Evolutionary conservation across 2,797 vertebrate species (phyloP), one percentile per base, ranked within the genome.

Genomic region (Paramormyrops hopkinsi): DNA sequence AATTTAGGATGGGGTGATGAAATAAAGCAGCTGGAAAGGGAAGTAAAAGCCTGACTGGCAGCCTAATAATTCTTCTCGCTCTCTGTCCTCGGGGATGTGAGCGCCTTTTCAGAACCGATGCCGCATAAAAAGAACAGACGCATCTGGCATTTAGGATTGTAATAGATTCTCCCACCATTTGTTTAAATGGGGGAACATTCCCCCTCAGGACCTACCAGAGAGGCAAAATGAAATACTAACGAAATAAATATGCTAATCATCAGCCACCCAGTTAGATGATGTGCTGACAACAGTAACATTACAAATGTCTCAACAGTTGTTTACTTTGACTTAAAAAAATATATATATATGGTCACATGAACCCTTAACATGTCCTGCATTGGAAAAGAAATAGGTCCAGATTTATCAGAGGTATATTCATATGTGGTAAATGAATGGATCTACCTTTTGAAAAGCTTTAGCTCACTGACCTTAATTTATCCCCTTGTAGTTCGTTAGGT

Each of bases 161-260:
- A 86, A 84, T 88, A 86, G 33, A 88, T 88, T 51, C 82, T 37
- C 76, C 25, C 65, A 33, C 53, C 51, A 48, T 90, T 62, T 88
- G 51, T 90, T 76, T 19, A 88, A 79, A 69, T 82, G 84, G 44
- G 48, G 82, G 54, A 25, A 46, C 37, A 17, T 73, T 44, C 19
- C n/a, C 83, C 88, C 88, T 33, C 22, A 59, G 62, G 62, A 79
- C 17, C 25, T 50, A 50, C 41, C 65, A 88, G 14, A 25, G 59
- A 69, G 62, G 8, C 51, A 6, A 56, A 33, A 87, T 56, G 53
- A 87, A 59, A 56, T 29, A 25, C 14, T 51, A 86, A 88, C 59
- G 11, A 25, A 48, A 41, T 65, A 44, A 88, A 69, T 65, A 44
- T 62, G 87, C 37, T 14, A 41, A 87, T 56, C 56, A 87, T 59